Conservation (phyloP, 2,113 vertebrate species). For the Ahaetulla prasina region DNA sequence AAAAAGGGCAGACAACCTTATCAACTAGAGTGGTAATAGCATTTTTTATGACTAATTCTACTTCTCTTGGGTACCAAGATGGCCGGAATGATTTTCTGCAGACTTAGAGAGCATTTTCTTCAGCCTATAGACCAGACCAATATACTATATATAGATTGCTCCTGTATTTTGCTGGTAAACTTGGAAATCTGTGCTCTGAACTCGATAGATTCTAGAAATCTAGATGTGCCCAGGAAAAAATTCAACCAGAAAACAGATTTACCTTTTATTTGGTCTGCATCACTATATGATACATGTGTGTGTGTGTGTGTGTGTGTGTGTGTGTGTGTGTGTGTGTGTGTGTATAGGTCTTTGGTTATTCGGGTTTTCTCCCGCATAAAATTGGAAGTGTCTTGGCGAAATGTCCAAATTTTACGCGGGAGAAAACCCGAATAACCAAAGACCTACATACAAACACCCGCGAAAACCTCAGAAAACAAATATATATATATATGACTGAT, state of each 20-base stretch:
- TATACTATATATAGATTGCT: not conserved
- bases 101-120: not conserved
- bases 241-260: not conserved
- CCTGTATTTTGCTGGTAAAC: not conserved
- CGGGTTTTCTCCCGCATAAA: no score
- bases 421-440: no score
- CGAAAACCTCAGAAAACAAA: no score
- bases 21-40: not conserved
- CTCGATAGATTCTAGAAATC: not conserved
- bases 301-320: no score
- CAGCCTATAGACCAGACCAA: not conserved
- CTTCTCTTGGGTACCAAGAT: not conserved
- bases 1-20: not conserved
- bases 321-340: no score
- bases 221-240: not conserved
- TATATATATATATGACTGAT: not conserved
- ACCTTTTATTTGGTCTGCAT: not conserved
- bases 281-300: not conserved
- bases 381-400: no score
- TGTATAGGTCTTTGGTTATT: no score
- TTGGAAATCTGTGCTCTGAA: not conserved
- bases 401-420: no score
- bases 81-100: not conserved
- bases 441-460: no score
- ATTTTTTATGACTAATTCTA: not conserved